Evolutionary conservation across 2,797 vertebrate genomes (phyloP).

Genomic region (Arremon aurantiirostris): DNA sequence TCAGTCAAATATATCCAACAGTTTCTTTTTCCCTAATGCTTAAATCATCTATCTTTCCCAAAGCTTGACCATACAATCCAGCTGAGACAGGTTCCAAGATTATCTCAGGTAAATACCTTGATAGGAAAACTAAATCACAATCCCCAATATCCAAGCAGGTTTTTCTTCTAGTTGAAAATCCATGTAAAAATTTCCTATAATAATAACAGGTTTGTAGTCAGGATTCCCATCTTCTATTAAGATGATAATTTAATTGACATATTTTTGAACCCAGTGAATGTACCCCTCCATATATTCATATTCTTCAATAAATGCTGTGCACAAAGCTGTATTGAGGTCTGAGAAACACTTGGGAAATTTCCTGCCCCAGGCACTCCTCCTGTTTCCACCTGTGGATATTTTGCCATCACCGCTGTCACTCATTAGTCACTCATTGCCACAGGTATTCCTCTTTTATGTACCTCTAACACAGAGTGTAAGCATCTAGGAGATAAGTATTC

Average conservation of each 20-base stretch:
- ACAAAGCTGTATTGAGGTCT: not conserved
- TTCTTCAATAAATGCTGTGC: not conserved
- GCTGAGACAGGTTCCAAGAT: not conserved
- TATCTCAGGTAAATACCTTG: not conserved
- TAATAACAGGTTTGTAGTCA: not conserved
- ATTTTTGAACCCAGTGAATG: not conserved
- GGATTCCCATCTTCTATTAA: not conserved
- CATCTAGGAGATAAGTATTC: not conserved
- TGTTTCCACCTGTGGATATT: not conserved
- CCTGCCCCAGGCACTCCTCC: not conserved
- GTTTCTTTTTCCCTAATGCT: not conserved
- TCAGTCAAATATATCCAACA: not conserved
- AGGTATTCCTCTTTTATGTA: not conserved
- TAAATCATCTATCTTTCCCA: not conserved
- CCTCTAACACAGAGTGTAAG: not conserved
- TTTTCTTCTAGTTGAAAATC: not conserved
- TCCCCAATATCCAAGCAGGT: not conserved
- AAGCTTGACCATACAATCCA: not conserved
- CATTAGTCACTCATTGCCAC: not conserved
- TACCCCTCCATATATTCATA: not conserved
- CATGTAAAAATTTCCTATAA: not conserved
- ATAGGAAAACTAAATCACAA: not conserved
- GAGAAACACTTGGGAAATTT: not conserved
- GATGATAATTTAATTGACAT: not conserved
- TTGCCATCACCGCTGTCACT: not conserved